Percentiles rank a stretch among this genome's conserved stretches.
phyloP scores from a whole-genome alignment of 1,140 invertebrate species.

The Drosophila sucinea region DNA sequence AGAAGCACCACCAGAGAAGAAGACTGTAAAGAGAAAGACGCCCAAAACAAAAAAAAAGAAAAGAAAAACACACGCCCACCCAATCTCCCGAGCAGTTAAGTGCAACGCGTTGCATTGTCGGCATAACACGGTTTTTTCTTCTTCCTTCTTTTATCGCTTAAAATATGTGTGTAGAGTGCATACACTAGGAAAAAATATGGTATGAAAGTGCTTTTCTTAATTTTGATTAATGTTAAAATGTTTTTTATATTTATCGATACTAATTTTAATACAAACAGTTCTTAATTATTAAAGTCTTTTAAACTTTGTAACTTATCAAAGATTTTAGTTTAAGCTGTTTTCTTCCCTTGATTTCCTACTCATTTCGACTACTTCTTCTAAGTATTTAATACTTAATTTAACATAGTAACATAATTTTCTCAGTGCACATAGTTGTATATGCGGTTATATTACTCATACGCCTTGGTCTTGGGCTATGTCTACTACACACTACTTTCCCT shows the following conservation, averaged over 20 bases:
- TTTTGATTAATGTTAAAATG: too few species aligned
- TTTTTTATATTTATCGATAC: too few species aligned
- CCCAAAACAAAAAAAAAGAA: background rate
- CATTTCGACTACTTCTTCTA: background rate
- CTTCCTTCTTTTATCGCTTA: background rate
- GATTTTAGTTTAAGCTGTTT: too few species aligned
- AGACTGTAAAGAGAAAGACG: conserved; percentile 62
- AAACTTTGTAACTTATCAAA: too few species aligned
- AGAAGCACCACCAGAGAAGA: conserved; percentile 33
- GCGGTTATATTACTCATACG: conserved; percentile 62
- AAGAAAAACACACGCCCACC: conserved; percentile 7
- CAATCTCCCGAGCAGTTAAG: conserved; percentile 32
- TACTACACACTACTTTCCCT: conserved; percentile 59
- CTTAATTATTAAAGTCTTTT: too few species aligned
- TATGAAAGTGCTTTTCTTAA: background rate
- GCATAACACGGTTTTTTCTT: conserved; percentile 68
- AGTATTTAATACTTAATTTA: background rate
- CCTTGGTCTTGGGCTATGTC: conserved; percentile 39
- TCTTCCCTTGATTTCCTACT: too few species aligned
- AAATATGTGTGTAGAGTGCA: conserved; percentile 4
- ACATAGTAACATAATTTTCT: background rate
- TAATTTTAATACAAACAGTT: too few species aligned
- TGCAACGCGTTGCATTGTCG: conserved; percentile 74
- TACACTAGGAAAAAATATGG: background rate
- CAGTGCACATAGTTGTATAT: background rate